These are phyloP conservation scores for Scomber colias DNA, from an alignment of 2,113 vertebrate genomes.

Conservation along the genomic window DNA sequence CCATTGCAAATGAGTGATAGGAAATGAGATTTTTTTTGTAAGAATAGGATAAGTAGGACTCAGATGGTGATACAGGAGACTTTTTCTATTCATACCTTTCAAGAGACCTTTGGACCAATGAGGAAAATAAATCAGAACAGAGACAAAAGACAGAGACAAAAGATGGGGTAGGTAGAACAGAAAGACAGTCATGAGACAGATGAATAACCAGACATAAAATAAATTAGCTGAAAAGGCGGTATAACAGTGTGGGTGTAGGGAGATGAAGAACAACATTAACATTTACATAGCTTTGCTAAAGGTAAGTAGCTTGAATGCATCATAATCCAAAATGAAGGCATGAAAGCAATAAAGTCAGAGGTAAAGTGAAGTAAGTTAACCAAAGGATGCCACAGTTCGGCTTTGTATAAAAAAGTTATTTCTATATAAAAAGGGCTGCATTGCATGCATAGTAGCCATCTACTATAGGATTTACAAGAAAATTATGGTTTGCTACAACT, in stretches of 20 bases:
- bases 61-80: slow-evolving; percentile 15
- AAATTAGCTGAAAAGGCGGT: background rate
- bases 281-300: background rate
- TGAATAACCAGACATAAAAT: slow-evolving; percentile 27
- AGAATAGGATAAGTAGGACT: slow-evolving; percentile 41
- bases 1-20: slow-evolving; percentile 42
- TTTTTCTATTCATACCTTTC: slow-evolving; percentile 83
- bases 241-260: background rate
- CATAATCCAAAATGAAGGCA: background rate
- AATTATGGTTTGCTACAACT: no score
- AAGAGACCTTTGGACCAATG: slow-evolving; percentile 85
- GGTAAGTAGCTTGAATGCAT: background rate
- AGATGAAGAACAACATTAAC: slow-evolving; percentile 5
- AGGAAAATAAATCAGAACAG: slow-evolving; percentile 78
- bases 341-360: no score
- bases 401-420: no score
- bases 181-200: slow-evolving; percentile 50
- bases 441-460: no score
- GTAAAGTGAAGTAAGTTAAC: no score
- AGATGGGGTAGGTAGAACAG: slow-evolving; percentile 55
- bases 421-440: no score
- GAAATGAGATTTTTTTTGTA: background rate
- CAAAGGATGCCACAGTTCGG: no score
- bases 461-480: no score
- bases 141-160: slow-evolving; percentile 71